These are phyloP conservation scores for Oreochromis grahami DNA, from an alignment of 2,797 vertebrate genomes.

Conservation along the genomic window DNA sequence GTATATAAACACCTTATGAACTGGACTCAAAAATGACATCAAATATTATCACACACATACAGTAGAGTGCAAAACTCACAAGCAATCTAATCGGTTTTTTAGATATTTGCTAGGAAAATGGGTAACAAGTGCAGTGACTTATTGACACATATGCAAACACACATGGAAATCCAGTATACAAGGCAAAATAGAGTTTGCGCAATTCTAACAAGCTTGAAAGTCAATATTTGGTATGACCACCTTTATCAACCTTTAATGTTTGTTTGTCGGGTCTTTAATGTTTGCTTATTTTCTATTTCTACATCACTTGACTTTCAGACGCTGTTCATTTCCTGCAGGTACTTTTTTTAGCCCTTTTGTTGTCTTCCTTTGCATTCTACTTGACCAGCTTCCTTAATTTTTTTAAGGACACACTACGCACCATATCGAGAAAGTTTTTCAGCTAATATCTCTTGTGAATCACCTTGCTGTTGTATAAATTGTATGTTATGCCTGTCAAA, in stretches of 20 bases:
- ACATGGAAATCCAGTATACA: not conserved
- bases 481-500: not conserved
- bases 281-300: not conserved
- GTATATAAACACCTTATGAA: not conserved
- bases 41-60: not conserved
- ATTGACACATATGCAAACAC: not conserved
- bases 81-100: not conserved
- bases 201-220: not conserved
- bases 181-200: not conserved
- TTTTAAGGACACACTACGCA: not conserved
- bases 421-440: not conserved
- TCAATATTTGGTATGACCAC: not conserved
- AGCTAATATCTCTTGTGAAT: not conserved
- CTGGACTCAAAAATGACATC: not conserved
- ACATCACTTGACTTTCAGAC: not conserved
- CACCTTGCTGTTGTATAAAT: not conserved
- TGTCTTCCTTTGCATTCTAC: not conserved
- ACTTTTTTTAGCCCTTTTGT: not conserved
- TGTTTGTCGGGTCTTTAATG: not conserved
- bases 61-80: not conserved
- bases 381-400: not conserved
- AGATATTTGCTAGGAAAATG: not conserved
- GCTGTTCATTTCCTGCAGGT: not conserved
- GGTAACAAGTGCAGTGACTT: not conserved
- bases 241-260: not conserved